Conservation (phyloP, 2,113 vertebrate genomes). For the Tricholaema leucomelas region DNA sequence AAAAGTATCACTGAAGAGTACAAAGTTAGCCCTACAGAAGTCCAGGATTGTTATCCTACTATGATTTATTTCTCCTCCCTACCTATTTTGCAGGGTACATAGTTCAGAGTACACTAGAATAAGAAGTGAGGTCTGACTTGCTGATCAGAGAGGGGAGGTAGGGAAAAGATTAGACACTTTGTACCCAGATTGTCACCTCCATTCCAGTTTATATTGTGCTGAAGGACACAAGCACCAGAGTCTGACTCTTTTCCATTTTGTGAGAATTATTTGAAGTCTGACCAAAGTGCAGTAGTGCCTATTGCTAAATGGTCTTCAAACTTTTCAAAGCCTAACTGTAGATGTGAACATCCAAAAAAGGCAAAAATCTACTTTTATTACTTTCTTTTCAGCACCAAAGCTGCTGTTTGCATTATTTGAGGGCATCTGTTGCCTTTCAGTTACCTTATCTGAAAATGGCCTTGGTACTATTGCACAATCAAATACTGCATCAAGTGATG, state of each 20-base stretch:
- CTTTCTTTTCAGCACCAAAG: background rate
- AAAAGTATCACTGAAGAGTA: too few relatives aligned
- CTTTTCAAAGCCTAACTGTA: background rate
- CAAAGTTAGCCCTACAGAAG: too few relatives aligned
- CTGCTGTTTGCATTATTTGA: background rate
- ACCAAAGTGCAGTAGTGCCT: background rate
- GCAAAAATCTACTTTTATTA: background rate
- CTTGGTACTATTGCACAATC: background rate
- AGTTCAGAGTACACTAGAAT: background rate
- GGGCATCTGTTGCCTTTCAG: background rate
- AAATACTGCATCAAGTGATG: background rate
- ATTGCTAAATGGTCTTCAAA: background rate
- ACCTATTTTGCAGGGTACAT: background rate
- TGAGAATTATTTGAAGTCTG: background rate
- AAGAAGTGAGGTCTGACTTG: background rate
- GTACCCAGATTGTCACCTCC: background rate
- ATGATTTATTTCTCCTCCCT: background rate
- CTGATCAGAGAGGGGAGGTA: background rate
- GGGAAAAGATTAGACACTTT: background rate
- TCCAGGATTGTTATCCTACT: too few relatives aligned
- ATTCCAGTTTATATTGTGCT: background rate
- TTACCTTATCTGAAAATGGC: background rate
- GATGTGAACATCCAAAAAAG: background rate
- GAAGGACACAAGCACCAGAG: background rate
- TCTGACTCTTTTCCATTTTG: background rate